These are phyloP conservation scores for Parochlus steinenii DNA, from an alignment of 2,888 invertebrate genomes.

Conservation along the genomic window DNA sequence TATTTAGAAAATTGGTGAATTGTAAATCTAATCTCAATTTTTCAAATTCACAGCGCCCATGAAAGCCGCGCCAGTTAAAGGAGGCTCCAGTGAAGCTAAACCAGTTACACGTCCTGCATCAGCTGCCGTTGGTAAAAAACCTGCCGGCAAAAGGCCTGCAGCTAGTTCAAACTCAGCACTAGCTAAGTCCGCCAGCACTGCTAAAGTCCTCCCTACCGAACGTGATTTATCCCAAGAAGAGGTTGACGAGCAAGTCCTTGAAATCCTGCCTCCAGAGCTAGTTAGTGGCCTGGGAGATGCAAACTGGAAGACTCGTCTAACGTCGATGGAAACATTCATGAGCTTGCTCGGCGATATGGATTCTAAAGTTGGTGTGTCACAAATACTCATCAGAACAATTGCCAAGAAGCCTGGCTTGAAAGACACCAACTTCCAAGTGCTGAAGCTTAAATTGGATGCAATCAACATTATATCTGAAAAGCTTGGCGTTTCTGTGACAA, in stretches of 20 bases:
- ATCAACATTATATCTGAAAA: constrained; percentile 63
- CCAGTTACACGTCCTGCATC: constrained; percentile 25
- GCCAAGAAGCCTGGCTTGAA: constrained; percentile 69
- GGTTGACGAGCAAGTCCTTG: constrained; percentile 53
- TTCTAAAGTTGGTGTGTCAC: constrained; percentile 42
- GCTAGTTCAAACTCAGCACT: constrained; percentile 15
- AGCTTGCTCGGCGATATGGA: constrained; percentile 44
- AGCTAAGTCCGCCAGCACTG: constrained; percentile 24
- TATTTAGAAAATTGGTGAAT: constrained; percentile 4
- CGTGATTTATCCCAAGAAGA: constrained; percentile 60
- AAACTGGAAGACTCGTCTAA: constrained; percentile 74
- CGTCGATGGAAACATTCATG: constrained; percentile 55
- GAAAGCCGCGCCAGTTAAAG: constrained; percentile 22
- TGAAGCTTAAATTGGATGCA: constrained; percentile 66
- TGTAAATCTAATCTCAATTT: constrained; percentile 19
- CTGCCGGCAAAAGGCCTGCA: constrained; percentile 17
- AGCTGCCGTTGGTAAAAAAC: constrained; percentile 19
- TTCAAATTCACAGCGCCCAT: constrained; percentile 23
- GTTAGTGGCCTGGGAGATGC: constrained; percentile 49
- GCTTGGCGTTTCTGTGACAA: constrained; percentile 50
- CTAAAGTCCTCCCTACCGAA: constrained; percentile 33
- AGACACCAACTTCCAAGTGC: constrained; percentile 83
- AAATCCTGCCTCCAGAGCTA: constrained; percentile 45
- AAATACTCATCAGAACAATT: constrained; percentile 55
- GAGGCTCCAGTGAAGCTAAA: constrained; percentile 22